Percentiles rank a stretch among this genome's conserved stretches.
phyloP scores from a whole-genome alignment of 1,140 invertebrate species.

The Drosophila obscura region DNA sequence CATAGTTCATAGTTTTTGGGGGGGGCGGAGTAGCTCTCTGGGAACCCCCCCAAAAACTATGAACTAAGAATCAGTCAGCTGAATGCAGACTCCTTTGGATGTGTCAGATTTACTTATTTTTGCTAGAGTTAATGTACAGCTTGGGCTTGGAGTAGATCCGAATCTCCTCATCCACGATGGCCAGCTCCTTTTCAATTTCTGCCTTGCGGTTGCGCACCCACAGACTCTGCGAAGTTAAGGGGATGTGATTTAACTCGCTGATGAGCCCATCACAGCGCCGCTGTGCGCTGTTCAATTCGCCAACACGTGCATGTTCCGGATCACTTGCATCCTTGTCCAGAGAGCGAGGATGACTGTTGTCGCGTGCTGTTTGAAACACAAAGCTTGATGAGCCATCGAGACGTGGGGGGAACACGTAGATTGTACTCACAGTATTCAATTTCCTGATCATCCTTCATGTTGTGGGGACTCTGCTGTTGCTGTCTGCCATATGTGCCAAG shows the following conservation, averaged over 20 bases:
- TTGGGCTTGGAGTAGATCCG: slow-evolving; percentile 94
- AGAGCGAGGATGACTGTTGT: too few species aligned
- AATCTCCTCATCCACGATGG: slow-evolving; percentile 93
- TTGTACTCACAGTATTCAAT: too few species aligned
- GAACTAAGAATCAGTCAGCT: too few species aligned
- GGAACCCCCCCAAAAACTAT: too few species aligned
- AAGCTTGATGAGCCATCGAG: too few species aligned
- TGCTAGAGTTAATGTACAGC: slow-evolving; percentile 90
- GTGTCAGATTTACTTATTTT: slow-evolving; percentile 18
- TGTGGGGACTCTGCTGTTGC: slow-evolving; percentile 84
- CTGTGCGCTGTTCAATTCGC: slow-evolving; percentile 89
- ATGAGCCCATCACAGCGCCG: slow-evolving; percentile 92
- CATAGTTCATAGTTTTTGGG: too few species aligned
- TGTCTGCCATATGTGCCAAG: slow-evolving; percentile 29
- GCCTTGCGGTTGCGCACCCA: slow-evolving; percentile 90
- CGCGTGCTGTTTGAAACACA: too few species aligned
- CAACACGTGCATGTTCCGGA: slow-evolving; percentile 89
- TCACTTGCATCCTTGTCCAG: too few species aligned
- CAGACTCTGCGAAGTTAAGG: slow-evolving; percentile 92
- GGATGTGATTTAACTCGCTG: slow-evolving; percentile 91
- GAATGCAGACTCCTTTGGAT: too few species aligned
- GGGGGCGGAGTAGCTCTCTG: too few species aligned
- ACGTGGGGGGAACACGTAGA: too few species aligned
- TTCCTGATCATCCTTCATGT: too few species aligned
- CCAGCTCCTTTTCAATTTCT: slow-evolving; percentile 92